These are phyloP conservation scores for Apostichopus californicus DNA, from an alignment of 35 echinoderm and acorn worm genomes.

Conservation along the genomic window DNA sequence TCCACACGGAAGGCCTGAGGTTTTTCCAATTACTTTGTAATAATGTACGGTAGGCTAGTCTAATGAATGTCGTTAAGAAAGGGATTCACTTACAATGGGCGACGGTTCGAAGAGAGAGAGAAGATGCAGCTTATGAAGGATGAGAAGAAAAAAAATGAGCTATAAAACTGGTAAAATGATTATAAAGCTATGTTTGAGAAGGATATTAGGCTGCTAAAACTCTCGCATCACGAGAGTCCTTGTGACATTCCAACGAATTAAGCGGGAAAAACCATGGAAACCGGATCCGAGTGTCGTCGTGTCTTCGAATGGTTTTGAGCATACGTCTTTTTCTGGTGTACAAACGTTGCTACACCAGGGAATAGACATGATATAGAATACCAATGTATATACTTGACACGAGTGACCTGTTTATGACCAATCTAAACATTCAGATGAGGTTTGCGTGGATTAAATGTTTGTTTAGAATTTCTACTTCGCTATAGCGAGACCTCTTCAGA, in stretches of 20 bases:
- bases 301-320: not conserved
- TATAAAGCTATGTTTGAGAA: conserved; percentile 40
- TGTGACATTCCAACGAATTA: conserved; percentile 26
- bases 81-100: not conserved
- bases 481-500: too few species aligned
- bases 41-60: conserved; percentile 32
- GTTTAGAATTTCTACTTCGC: too few species aligned
- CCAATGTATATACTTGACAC: too few species aligned
- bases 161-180: conserved; percentile 39
- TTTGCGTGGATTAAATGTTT: too few species aligned
- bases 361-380: too few species aligned
- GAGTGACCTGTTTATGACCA: too few species aligned
- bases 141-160: not conserved
- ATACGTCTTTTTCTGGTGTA: conserved; percentile 2
- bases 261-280: conserved; percentile 14
- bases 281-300: not conserved
- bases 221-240: not conserved
- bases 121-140: not conserved
- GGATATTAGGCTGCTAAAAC: conserved; percentile 28
- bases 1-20: conserved; percentile 43
- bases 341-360: too few species aligned
- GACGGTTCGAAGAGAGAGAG: not conserved
- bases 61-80: conserved; percentile 43
- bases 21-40: conserved; percentile 49
- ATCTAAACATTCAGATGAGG: too few species aligned